Evolutionary conservation across 1,140 invertebrate species (phyloP).

Genomic region (Panagrolaimus sp.): DNA sequence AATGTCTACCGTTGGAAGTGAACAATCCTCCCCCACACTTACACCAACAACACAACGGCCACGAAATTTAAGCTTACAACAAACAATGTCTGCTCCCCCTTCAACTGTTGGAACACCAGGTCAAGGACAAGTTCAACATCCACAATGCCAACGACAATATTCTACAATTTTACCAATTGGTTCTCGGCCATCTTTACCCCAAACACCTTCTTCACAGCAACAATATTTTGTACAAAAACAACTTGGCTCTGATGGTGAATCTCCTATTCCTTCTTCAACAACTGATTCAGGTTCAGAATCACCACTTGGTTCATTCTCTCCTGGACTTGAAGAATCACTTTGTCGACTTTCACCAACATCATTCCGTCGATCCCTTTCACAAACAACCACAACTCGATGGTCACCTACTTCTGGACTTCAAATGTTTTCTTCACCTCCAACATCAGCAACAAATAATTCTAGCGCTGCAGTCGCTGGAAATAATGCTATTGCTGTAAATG

Average conservation of each 20-base stretch:
- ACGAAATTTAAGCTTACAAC: background rate
- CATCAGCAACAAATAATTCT: background rate
- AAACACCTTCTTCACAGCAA: constrained; percentile 17
- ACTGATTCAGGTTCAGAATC: constrained; percentile 26
- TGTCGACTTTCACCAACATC: background rate
- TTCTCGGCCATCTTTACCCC: background rate
- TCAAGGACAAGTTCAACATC: background rate
- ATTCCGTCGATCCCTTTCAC: background rate
- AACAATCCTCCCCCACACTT: background rate
- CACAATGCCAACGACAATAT: background rate
- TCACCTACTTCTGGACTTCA: background rate
- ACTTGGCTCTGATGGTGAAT: constrained; percentile 22
- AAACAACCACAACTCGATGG: constrained; percentile 8
- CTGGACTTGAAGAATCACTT: background rate
- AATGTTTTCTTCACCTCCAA: background rate
- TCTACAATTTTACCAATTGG: constrained; percentile 1
- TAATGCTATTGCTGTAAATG: no score
- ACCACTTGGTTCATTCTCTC: constrained; percentile 18
- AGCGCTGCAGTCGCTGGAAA: background rate
- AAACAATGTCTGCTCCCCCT: background rate
- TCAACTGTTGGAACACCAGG: background rate
- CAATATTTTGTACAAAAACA: background rate
- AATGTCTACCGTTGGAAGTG: constrained; percentile 1
- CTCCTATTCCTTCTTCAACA: constrained; percentile 23
- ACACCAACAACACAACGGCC: background rate